Base-by-base conservation (phyloP, 2,113 vertebrate genomes). In the Pelobates fuscus region DNA sequence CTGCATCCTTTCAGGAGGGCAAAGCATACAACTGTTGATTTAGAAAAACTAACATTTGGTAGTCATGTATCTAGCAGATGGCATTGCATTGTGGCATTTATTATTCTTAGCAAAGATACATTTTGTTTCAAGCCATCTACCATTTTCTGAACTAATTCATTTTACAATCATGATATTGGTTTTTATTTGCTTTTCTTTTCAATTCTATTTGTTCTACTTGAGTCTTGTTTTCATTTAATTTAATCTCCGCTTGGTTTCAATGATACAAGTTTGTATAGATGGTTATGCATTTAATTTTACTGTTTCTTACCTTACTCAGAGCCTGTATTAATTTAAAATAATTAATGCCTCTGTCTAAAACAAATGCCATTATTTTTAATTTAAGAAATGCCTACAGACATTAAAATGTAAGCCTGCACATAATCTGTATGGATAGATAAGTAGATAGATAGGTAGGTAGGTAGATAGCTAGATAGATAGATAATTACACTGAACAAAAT, bases 281-380 rank as follows among this genome's bases (percentile, higher is more conserved):
- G 7, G 20, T 24, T 41, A 65, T 74, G 46, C 71, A 73, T 73
- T 73, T 74, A 57, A 74, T 65, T 23, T 43, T 66, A 65, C 71
- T 66, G 61, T 54, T 74, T 46, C 54, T 65, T 74, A 65, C 71
- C 57, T 74, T 74, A 30, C 49, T 43, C 71, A 74, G 52, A 20
- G 44, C 30, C 21, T 11, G n/a, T 66, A 57, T 66, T 65, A 37
- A 74, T 74, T 74, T 65, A 5, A 65, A 58, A 26, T 44, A 44
- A 74, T 65, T 65, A 61, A 74, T 74, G n/a, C n/a, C n/a, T n/a
- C n/a, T n/a, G 71, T 74, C 61, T 65, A 74, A 74, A 74, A 65
- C 71, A 74, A 74, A 74, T 74, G 62, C 29, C 71, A 74, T 49
- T 61, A 57, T 65, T 74, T 54, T 72, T 60, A 54, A 74, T 65